Evolutionary conservation across 2,888 invertebrate species (phyloP).

Genomic region (Euproctis similis): DNA sequence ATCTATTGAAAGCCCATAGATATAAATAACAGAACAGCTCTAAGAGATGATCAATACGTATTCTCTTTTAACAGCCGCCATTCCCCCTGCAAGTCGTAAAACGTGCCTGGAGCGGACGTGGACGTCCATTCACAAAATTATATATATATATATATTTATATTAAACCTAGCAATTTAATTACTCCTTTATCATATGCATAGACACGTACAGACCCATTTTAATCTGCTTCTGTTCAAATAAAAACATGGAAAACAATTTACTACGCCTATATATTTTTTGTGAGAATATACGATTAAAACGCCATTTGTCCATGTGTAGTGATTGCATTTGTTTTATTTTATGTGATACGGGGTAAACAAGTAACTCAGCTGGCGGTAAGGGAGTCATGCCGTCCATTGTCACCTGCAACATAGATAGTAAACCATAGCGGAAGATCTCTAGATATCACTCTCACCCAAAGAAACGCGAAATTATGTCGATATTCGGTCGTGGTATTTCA

Average conservation of each 20-base stretch:
- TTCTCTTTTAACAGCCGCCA: background rate
- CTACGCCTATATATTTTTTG: slow-evolving; percentile 49
- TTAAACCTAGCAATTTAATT: slow-evolving; percentile 23
- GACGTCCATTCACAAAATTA: slow-evolving; percentile 8
- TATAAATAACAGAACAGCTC: no score
- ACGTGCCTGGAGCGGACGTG: slow-evolving; percentile 8
- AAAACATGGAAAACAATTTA: slow-evolving; percentile 40
- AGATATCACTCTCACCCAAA: no score
- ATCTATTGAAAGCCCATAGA: no score
- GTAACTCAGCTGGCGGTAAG: no score
- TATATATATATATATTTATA: slow-evolving; percentile 16
- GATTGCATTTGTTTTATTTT: slow-evolving; percentile 54
- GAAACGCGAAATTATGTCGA: no score
- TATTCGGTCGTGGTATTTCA: no score
- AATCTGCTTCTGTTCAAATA: slow-evolving; percentile 34
- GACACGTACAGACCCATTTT: slow-evolving; percentile 18
- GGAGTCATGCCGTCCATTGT: no score
- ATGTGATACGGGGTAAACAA: no score
- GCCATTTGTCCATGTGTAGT: slow-evolving; percentile 48
- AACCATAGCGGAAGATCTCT: no score
- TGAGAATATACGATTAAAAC: slow-evolving; percentile 45
- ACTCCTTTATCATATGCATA: slow-evolving; percentile 25
- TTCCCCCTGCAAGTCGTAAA: slow-evolving; percentile 12
- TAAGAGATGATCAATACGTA: slow-evolving; percentile 4
- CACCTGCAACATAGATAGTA: no score